Conservation (phyloP, 2,113 vertebrate species). For the Apteryx owenii region DNA sequence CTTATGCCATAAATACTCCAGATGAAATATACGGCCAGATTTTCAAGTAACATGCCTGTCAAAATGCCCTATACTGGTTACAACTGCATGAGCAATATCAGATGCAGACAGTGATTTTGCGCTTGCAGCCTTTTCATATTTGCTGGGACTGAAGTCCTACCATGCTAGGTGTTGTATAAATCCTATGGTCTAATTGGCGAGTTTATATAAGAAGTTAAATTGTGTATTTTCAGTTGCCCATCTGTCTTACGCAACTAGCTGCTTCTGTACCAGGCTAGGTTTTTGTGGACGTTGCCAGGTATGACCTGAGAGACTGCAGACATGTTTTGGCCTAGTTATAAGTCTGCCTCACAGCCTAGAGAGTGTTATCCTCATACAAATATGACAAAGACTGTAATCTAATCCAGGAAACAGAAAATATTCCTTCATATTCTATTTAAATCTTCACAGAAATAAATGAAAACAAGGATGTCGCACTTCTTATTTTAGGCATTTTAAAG, state of each 20-base stretch:
- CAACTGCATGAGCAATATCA: not conserved
- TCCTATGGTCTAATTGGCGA: not conserved
- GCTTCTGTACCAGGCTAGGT: not conserved
- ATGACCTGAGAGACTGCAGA: not conserved
- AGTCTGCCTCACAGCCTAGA: not conserved
- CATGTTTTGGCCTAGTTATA: not conserved
- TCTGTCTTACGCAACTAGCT: not conserved
- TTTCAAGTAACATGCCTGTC: not conserved
- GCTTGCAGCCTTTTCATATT: not conserved
- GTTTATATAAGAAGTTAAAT: not conserved
- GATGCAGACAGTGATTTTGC: not conserved
- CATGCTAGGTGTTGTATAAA: not conserved
- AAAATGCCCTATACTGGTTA: not conserved
- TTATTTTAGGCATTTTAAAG: conserved; percentile 7
- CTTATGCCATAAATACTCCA: not conserved
- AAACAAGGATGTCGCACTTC: not conserved
- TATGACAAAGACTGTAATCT: not conserved
- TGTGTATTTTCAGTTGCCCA: not conserved
- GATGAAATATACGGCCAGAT: not conserved
- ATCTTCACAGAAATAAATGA: not conserved
- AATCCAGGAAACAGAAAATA: not conserved
- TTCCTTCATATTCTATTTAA: conserved; percentile 9
- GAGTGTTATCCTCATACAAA: not conserved
- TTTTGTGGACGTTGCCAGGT: not conserved
- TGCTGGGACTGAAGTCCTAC: not conserved